Evolutionary conservation across 2,888 invertebrate genomes (phyloP), one percentile per base, ranked within the genome.

Genomic region (Idaea aversata): DNA sequence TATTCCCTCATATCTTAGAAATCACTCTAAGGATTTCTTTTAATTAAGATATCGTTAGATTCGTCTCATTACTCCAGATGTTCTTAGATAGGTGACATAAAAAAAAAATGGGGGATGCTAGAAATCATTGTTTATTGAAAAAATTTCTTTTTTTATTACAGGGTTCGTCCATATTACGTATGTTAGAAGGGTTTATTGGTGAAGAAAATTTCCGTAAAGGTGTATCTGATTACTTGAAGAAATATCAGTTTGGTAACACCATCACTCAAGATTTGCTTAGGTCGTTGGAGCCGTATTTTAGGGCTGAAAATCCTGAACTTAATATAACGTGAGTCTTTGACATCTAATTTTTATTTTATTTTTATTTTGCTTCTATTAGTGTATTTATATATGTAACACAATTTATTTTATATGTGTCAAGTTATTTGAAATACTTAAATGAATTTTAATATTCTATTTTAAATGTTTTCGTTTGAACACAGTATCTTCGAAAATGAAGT

Each of bases 81-180:
- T 25, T 25, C 25, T 25, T 25, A 25, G 25, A n/a, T 25, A 25
- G 25, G 25, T 25, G 1, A 25, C 25, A 25, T 25, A 25, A 25
- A 25, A 25, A 25, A 25, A 25, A 25, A 25, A 25, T 63, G 38
- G 61, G 13, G 15, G 13, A 59, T 34, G 13, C 59, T 38, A 36
- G 58, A 57, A 34, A 15, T 38, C 5, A 7, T 47, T 47, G 13
- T 47, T 47, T 47, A 36, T 10, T 7, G 13, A 47, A 13, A 4
- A 13, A 7, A 10, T 13, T 13, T 10, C 5, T 63, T n/a, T 25
- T 34, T 16, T 57, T 64, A 25, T 72, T 34, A 10, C 76, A 97
- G 96, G 98, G 98, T n/a, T 95, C 97, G 0, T 95, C 98, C 0
- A 90, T 98, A 6, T 94, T 99, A 64, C 93, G 98, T 63, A 98